Conservation (phyloP, 1,140 invertebrate genomes). For the Drosophila nasuta region DNA sequence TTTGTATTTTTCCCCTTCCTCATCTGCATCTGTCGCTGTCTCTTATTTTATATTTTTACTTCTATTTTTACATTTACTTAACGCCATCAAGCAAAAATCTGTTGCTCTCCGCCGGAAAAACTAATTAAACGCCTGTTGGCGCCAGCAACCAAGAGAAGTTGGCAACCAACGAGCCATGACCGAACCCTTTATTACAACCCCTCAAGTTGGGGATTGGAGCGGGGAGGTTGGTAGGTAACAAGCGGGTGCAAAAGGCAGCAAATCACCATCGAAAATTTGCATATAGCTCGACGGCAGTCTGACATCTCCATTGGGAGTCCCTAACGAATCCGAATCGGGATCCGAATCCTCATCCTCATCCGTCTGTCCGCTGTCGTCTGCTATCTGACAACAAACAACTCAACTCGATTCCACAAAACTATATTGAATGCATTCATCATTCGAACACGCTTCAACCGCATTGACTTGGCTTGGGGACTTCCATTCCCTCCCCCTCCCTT, state of each 20-base stretch:
- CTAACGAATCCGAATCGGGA: conserved; percentile 5
- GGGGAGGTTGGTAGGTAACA: background rate
- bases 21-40: background rate
- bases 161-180: conserved; percentile 38
- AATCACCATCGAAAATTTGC: conserved; percentile 65
- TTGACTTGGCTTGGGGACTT: background rate
- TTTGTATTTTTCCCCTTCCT: conserved; percentile 7
- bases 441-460: background rate
- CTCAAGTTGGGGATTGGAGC: background rate
- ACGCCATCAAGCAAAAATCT: conserved; percentile 46
- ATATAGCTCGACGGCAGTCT: conserved; percentile 34
- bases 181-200: conserved; percentile 32
- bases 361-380: background rate
- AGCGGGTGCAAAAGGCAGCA: conserved; percentile 28
- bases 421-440: conserved; percentile 22
- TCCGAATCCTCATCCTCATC: too few relatives aligned
- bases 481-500: background rate
- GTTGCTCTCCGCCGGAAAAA: conserved; percentile 56
- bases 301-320: conserved; percentile 26
- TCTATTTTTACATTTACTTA: conserved; percentile 44
- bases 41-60: conserved; percentile 10
- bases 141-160: conserved; percentile 27
- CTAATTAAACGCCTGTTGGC: conserved; percentile 57
- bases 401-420: conserved; percentile 4
- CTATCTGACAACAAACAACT: conserved; percentile 2